phyloP scores from a whole-genome alignment of 2,888 invertebrate genomes.

The Thymelicus acteon region DNA sequence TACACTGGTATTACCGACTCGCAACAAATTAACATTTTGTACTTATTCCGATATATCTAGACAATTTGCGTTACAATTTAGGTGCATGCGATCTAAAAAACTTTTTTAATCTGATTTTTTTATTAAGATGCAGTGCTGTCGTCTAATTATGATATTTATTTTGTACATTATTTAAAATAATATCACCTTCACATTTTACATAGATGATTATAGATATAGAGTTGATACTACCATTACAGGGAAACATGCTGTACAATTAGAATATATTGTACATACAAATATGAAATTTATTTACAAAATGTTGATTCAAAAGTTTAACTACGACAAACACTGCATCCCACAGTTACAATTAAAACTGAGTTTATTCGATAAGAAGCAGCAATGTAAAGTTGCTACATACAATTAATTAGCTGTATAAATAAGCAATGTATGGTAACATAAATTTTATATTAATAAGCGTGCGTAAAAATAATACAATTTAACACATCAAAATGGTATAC shows the following conservation, averaged over 20 bases:
- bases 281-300: conserved; percentile 35
- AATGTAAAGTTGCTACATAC: conserved; percentile 53
- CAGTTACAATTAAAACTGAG: not conserved
- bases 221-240: not conserved
- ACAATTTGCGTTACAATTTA: conserved; percentile 38
- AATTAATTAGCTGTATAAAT: conserved; percentile 40
- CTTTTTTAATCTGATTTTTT: conserved; percentile 29
- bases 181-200: not conserved
- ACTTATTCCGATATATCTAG: conserved; percentile 57
- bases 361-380: conserved; percentile 43
- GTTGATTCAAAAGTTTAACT: not conserved
- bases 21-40: conserved; percentile 62
- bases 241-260: conserved; percentile 17
- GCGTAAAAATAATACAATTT: conserved; percentile 42
- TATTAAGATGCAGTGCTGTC: conserved; percentile 29
- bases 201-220: no score
- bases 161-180: conserved; percentile 8
- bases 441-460: conserved; percentile 48
- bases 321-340: conserved; percentile 21
- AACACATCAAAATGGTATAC: conserved; percentile 41
- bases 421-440: conserved; percentile 53
- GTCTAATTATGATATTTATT: conserved; percentile 2
- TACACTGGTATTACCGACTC: conserved; percentile 66
- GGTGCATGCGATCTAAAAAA: conserved; percentile 27
- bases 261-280: conserved; percentile 24